Percentiles rank a stretch among this genome's conserved stretches.
These are phyloP conservation scores for Benitochromis conjunctus DNA, from an alignment of 2,113 vertebrate species.

Conservation along the genomic window DNA sequence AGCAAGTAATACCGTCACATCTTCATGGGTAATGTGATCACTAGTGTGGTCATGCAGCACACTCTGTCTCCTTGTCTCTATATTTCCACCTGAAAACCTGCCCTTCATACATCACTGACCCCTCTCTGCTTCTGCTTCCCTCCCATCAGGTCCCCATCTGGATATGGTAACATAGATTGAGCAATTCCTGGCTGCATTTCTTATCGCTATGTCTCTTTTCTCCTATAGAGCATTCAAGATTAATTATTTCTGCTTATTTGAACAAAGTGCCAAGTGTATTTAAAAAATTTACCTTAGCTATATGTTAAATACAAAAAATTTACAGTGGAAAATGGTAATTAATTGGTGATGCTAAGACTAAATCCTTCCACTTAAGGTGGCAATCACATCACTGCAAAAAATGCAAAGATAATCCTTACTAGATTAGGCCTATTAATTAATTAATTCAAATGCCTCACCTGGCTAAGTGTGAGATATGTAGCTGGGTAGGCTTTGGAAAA, in stretches of 20 bases:
- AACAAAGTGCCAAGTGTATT: neutral
- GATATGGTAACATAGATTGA: neutral
- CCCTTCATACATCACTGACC: constrained; percentile 22
- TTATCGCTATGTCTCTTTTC: neutral
- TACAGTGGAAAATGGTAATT: neutral
- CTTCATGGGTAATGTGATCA: constrained; percentile 29
- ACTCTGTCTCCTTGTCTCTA: neutral
- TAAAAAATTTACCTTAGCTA: neutral
- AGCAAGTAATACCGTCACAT: neutral
- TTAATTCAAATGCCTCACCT: neutral
- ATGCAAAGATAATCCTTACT: neutral
- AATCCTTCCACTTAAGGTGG: neutral
- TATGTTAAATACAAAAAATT: neutral
- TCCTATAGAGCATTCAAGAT: neutral
- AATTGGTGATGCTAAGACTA: neutral
- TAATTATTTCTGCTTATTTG: neutral
- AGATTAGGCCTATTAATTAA: neutral
- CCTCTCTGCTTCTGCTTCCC: neutral
- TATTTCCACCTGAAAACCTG: constrained; percentile 26
- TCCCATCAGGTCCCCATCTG: constrained; percentile 32
- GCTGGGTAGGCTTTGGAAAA: neutral
- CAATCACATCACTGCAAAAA: neutral
- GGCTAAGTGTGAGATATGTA: neutral
- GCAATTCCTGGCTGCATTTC: neutral
- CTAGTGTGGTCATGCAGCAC: neutral